Base-by-base conservation (phyloP, 2,888 invertebrate species). In the Sisyra terminalis region DNA sequence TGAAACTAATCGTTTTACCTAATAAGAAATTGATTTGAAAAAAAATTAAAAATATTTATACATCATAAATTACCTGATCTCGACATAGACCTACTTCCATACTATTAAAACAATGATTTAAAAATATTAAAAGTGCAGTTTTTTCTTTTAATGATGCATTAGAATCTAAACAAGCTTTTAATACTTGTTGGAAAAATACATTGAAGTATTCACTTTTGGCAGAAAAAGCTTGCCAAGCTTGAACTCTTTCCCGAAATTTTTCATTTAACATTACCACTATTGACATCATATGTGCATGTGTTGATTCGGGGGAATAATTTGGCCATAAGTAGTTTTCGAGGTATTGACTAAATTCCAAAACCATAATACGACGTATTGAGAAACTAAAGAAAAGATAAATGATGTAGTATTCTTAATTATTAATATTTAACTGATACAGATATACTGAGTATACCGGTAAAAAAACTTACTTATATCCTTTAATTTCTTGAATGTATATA, bases 251-350 rank as follows among this genome's bases (percentile, higher is more conserved):
- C 2, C 97, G 70, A 57, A 94, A 93, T 61, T 99, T 99, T 60
- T 98, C 97, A 66, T 98, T 99, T 37, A 97, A 79, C 88, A 98
- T 92, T 1, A 89, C 82, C n/a, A 93, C 86, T 49, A 98, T 90
- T 0, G 96, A 94, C 78, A 98, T 78, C 55, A 94, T 75, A 60
- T 96, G 94, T n/a, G 84, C 78, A 52, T 81, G 75, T 2, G 82
- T 73, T 2, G 89, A 78, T n/a, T 73, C 75, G 0, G 79, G 71
- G 43, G 70, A 67, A 61, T 88, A 98, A 63, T 96, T 88, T 1
- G 94, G 93, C 98, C 97, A 98, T 41, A 98, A 61, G 61, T 87
- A 97, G 56, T 87, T 89, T 63, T 98, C 98, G 51, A 98, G 61
- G 61, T 96, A 98, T 57, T 96, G 97, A 47, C 93, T 94, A 61